Evolutionary conservation across 2,797 vertebrate species (phyloP), one percentile per base, ranked within the genome.

Genomic region (Esox masquinongy): DNA sequence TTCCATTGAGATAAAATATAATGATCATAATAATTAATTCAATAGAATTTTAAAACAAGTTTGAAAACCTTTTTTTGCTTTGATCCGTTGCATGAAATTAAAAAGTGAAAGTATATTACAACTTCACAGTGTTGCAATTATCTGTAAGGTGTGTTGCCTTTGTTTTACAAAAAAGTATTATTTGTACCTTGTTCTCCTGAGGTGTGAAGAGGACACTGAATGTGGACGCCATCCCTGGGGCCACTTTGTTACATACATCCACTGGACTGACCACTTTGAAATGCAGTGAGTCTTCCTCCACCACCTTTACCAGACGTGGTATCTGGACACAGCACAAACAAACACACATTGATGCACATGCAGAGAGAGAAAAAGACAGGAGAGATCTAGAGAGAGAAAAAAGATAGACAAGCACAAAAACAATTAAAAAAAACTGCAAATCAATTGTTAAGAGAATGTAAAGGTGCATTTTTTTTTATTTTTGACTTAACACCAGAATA

Each of bases 201-300:
- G 96, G 96, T 0, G 85, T 95, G 90, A 99, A 98, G 61, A 90
- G 24, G 61, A 98, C 53, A 2, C 78, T 92, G 82, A 95, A 96
- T 0, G 79, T 80, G 1, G 83, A 86, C 0, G 83, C 34, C 80
- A 94, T 79, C 53, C 96, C 95, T 0, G 96, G 95, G 8, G 96
- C 95, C 4, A 98, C 95, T 84, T 96, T 97, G 83, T 75, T 80
- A 43, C 82, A 75, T 12, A 74, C 83, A 2, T 91, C 86, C 34
- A 80, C 82, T 68, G 94, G 92, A 78, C 93, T 86, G 61, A 92
- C 80, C 56, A 97, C 86, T 77, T 85, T 86, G 88, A 99, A 98
- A 77, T 95, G 95, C 4, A 95, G 90, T 0, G 96, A 97, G 63
- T 85, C 92, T 79, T 95, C 93, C 76, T 89, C 88, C 68, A 91